Evolutionary conservation across 2,113 vertebrate genomes (phyloP), one percentile per base, ranked within the genome.

Genomic region (Suricata suricatta): DNA sequence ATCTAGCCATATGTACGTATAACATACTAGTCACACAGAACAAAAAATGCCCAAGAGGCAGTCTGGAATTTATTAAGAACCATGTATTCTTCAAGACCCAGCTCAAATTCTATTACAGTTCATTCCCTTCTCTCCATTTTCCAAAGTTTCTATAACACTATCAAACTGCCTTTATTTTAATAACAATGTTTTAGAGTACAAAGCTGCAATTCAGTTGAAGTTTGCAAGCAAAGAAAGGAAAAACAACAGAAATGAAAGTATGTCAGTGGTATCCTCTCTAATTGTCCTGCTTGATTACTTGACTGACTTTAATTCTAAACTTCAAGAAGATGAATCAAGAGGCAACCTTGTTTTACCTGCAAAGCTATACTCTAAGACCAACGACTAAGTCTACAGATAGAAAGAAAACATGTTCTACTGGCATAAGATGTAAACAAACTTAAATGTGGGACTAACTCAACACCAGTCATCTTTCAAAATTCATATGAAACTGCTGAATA

Each of bases 381-480:
- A 90, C 9, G 90, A 79, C 44, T 88, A 91, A 93, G 92, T 92
- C 15, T 81, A 23, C 35, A 92, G 41, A 84, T 15, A 80, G 35
- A 85, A 96, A 92, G 66, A 88, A 88, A 87, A 68, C 35, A 96
- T 68, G 21, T 89, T 95, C 31, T 84, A 35, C 31, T 88, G 60
- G 50, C 71, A 63, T 66, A 85, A 80, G 60, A 96, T 91, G 15
- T 84, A 12, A 85, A 94, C 69, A 72, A 95, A 91, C 87, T 66
- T 93, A 96, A 96, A 80, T 60, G 96, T 52, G 31, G 19, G 96
- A 96, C 60, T 86, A 96, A 81, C 38, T 74, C 91, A 96, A 93
- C 72, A 96, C 29, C 76, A 96, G 90, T 57, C 89, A 95, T 33
- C 81, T 97, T 95, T 98, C 92, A 72, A 94, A 96, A 84, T 66